Conservation (phyloP, 2,113 vertebrate genomes). For the Carollia perspicillata region DNA sequence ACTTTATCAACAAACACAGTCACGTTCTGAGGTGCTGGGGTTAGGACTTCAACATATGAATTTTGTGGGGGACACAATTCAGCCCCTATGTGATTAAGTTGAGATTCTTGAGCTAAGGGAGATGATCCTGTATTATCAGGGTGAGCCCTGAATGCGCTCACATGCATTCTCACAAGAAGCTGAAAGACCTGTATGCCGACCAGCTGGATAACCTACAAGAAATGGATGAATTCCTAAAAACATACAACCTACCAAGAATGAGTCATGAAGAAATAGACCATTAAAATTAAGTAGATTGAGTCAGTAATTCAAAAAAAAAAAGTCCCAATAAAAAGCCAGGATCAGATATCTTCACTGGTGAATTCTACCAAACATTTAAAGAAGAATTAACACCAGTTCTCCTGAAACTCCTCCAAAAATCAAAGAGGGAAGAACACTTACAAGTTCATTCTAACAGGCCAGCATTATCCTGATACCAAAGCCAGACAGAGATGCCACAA, state of each 20-base stretch:
- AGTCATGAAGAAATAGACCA: background rate
- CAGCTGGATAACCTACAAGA: background rate
- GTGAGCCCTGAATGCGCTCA: background rate
- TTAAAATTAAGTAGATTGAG: slow-evolving; percentile 8
- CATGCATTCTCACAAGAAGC: background rate
- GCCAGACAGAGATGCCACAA: background rate
- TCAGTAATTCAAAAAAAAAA: background rate
- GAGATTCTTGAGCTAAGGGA: background rate
- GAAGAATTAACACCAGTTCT: slow-evolving; percentile 37
- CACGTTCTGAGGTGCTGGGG: background rate
- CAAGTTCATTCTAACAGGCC: background rate
- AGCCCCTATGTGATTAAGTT: background rate
- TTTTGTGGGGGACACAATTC: background rate
- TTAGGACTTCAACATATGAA: background rate
- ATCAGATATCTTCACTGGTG: slow-evolving; percentile 31
- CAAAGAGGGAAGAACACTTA: background rate
- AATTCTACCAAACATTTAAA: slow-evolving; percentile 47
- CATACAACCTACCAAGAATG: background rate
- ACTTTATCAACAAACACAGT: background rate
- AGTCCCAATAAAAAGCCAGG: background rate
- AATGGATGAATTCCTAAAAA: slow-evolving; percentile 29
- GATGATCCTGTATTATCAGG: background rate
- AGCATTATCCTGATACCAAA: background rate
- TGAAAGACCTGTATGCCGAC: background rate
- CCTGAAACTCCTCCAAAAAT: background rate